Percentiles rank a stretch among this genome's conserved stretches.
These are phyloP conservation scores for Drosophila paranaensis DNA, from an alignment of 2,888 invertebrate species.

Conservation along the genomic window DNA sequence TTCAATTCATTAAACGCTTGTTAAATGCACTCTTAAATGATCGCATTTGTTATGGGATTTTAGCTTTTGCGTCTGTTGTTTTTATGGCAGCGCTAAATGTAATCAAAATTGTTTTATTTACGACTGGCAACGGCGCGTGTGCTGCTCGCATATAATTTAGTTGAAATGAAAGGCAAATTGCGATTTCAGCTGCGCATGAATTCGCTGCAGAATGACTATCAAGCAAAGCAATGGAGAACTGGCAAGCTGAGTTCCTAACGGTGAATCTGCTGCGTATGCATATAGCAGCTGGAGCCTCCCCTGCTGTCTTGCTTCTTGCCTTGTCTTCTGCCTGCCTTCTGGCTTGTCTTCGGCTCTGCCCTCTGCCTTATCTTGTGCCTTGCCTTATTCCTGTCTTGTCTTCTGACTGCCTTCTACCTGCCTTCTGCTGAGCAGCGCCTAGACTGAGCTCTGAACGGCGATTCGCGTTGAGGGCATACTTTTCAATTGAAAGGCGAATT, in stretches of 20 bases:
- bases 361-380: no score
- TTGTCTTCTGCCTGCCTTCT: no score
- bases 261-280: neutral
- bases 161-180: neutral
- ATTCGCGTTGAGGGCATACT: no score
- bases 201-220: neutral
- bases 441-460: no score
- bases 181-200: neutral
- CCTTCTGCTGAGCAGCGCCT: neutral
- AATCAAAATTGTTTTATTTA: neutral
- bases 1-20: neutral
- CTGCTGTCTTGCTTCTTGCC: no score
- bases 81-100: neutral
- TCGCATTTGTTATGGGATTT: neutral
- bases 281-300: slow-evolving; percentile 10
- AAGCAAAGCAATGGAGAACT: neutral
- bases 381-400: no score
- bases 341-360: no score
- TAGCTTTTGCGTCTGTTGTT: neutral
- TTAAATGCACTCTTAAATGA: neutral
- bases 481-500: slow-evolving; percentile 3
- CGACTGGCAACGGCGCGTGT: neutral
- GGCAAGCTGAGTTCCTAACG: neutral
- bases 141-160: neutral
- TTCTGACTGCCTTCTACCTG: neutral